phyloP scores from a whole-genome alignment of 2,888 invertebrate genomes.

The Dynastes maya region DNA sequence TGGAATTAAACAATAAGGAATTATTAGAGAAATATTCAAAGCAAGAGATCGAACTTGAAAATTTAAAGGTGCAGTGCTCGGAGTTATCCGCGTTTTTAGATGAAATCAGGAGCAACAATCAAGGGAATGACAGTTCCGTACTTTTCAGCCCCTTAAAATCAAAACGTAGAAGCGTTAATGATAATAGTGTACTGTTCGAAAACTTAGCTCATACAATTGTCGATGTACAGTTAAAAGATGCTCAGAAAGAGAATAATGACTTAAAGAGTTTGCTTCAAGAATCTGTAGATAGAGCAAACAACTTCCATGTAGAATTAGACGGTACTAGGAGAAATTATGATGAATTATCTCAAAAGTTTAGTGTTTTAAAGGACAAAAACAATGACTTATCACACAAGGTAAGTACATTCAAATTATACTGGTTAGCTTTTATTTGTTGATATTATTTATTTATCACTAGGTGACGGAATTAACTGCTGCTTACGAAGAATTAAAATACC shows the following conservation, averaged over 20 bases:
- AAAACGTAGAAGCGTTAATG: slow-evolving; percentile 39
- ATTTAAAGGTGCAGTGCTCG: slow-evolving; percentile 61
- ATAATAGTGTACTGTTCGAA: slow-evolving; percentile 56
- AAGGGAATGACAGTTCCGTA: slow-evolving; percentile 59
- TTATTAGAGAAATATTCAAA: slow-evolving; percentile 61
- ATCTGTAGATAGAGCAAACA: slow-evolving; percentile 47
- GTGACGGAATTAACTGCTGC: slow-evolving; percentile 21
- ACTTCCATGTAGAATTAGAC: slow-evolving; percentile 48
- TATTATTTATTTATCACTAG: slow-evolving; percentile 8
- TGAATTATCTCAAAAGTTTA: slow-evolving; percentile 47
- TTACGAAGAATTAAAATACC: slow-evolving; percentile 2
- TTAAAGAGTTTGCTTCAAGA: slow-evolving; percentile 56
- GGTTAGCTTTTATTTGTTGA: background rate
- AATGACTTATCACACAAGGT: slow-evolving; percentile 51
- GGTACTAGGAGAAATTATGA: slow-evolving; percentile 38
- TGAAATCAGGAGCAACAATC: slow-evolving; percentile 62
- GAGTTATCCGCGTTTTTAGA: slow-evolving; percentile 71
- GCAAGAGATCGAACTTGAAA: slow-evolving; percentile 61
- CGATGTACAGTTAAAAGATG: slow-evolving; percentile 68
- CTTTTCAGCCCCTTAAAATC: slow-evolving; percentile 55
- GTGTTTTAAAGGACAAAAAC: slow-evolving; percentile 48
- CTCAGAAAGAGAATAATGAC: slow-evolving; percentile 62
- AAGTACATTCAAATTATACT: background rate
- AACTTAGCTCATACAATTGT: slow-evolving; percentile 68
- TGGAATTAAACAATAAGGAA: slow-evolving; percentile 61